Percentiles rank a stretch among this genome's conserved stretches.
These are phyloP conservation scores for Dermatemys mawii DNA, from an alignment of 2,113 vertebrate genomes.

Conservation along the genomic window DNA sequence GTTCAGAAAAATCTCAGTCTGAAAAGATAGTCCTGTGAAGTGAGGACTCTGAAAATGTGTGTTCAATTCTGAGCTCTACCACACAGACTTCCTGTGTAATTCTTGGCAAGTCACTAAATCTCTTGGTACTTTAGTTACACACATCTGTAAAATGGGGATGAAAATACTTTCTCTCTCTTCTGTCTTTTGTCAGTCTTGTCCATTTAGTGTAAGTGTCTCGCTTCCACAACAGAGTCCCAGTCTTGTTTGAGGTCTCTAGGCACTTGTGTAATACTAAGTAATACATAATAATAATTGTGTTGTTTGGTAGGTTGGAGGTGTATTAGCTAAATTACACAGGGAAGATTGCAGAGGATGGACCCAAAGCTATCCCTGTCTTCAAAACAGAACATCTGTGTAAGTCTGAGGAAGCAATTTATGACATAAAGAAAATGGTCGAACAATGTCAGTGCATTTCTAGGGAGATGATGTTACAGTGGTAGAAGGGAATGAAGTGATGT, in stretches of 20 bases:
- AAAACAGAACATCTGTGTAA: background rate
- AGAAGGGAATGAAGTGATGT: conserved; percentile 16
- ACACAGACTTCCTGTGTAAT: background rate
- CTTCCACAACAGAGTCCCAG: background rate
- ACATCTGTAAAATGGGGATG: background rate
- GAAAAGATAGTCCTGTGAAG: background rate
- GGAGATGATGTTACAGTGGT: background rate
- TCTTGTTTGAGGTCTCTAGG: background rate
- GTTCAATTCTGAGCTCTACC: background rate
- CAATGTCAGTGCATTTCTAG: background rate
- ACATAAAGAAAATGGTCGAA: background rate
- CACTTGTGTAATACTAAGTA: background rate
- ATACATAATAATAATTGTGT: background rate
- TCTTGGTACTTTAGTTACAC: background rate
- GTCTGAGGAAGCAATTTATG: background rate
- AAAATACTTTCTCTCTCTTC: background rate
- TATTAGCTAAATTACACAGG: background rate
- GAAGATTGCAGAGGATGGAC: background rate
- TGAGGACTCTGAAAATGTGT: background rate
- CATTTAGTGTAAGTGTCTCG: background rate
- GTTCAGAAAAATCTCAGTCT: background rate
- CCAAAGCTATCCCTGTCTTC: background rate
- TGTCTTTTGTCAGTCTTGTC: background rate
- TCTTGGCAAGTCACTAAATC: background rate
- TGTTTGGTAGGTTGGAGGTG: background rate